Evolutionary conservation across 2,888 invertebrate species (phyloP), one percentile per base, ranked within the genome.

Genomic region (Rhimphoctona megacephalus): DNA sequence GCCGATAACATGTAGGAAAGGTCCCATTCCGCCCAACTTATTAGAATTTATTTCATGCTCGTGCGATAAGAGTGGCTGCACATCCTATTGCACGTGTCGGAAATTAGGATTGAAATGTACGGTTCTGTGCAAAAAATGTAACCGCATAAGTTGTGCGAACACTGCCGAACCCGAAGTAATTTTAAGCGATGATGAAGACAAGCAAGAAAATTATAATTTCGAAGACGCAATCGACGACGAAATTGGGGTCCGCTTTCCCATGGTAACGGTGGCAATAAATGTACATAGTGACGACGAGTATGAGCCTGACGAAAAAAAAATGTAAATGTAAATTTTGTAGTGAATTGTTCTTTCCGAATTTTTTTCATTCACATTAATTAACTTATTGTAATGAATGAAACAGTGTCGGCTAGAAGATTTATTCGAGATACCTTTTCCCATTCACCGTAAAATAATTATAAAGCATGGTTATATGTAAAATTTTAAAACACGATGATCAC

Each of bases 71-170:
- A 54, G 67, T 22, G 46, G 22, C 25, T 78, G 67, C 39, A 52
- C 49, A 36, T 67, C 78, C 17, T n/a, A 67, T 36, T 78, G 78
- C 25, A 52, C 77, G 46, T 77, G 77, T 49, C 49, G 77, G 49
- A 77, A 77, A 49, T 46, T 64, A 49, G 76, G 64, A 9, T 14
- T 67, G 6, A 67, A 67, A 67, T 67, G 78, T 25, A 67, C 52
- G 3, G 36, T 67, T 6, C 14, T 78, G 3, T 67, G n/a, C n/a
- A 67, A 67, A 52, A 78, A 78, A 67, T 78, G 78, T 78, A 36
- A 67, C 22, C 67, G 78, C 6, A 14, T 36, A 2, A 78, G 22
- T 49, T 78, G 78, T 39, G 11, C 78, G 36, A 78, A 78, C 9
- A 67, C 19, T 67, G 36, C 52, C 17, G 78, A 64, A 30, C 19